phyloP scores from a whole-genome alignment of 2,888 invertebrate genomes.

The Drosophila anceps region DNA sequence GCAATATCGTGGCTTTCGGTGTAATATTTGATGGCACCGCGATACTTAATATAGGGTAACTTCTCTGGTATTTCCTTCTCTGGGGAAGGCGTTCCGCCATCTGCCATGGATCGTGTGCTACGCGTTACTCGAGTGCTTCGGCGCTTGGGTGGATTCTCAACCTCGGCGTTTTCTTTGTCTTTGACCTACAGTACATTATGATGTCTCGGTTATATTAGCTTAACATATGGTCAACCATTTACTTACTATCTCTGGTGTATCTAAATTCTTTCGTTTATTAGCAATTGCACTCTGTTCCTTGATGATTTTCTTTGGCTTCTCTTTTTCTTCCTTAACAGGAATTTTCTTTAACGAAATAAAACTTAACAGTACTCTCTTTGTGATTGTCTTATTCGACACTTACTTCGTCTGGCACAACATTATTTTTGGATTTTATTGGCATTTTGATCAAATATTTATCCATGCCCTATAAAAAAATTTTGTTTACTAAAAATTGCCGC shows the following conservation, averaged over 20 bases:
- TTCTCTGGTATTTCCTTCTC: conserved; percentile 64
- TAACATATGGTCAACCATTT: not conserved
- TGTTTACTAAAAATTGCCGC: conserved; percentile 48
- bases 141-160: conserved; percentile 81
- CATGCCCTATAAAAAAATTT: conserved; percentile 35
- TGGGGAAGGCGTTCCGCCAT: conserved; percentile 63
- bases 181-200: conserved; percentile 18
- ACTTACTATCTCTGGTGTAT: conserved; percentile 55
- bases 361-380: rapidly evolving
- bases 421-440: conserved; percentile 41
- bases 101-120: conserved; percentile 71
- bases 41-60: conserved; percentile 80
- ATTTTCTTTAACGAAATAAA: conserved; percentile 10
- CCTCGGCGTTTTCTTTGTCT: conserved; percentile 53
- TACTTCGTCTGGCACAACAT: conserved; percentile 37
- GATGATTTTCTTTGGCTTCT: conserved; percentile 19
- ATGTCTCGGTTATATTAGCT: not conserved
- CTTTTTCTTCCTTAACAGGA: conserved; percentile 21
- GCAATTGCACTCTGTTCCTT: conserved; percentile 3
- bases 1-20: conserved; percentile 86
- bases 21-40: conserved; percentile 82
- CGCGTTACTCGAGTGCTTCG: conserved; percentile 78
- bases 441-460: conserved; percentile 65
- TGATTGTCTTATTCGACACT: not conserved
- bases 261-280: conserved; percentile 51